phyloP scores from a whole-genome alignment of 2,113 vertebrate species.

The Nipponia nippon region DNA sequence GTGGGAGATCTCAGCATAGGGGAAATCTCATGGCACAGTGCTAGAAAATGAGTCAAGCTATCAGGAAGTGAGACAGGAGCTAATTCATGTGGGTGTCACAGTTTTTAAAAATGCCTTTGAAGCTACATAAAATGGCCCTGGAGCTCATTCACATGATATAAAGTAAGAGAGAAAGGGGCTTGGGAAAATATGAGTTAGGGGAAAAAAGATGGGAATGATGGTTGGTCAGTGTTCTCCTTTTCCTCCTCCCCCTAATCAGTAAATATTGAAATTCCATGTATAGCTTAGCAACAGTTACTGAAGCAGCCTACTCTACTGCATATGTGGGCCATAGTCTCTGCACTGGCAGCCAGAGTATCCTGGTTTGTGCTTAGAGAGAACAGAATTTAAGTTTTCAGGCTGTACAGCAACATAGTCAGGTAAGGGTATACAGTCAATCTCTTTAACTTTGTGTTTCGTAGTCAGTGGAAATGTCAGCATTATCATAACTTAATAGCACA shows the following conservation, averaged over 20 bases:
- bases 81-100: neutral
- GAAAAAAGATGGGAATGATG: neutral
- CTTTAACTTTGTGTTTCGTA: neutral
- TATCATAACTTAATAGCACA: neutral
- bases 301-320: neutral
- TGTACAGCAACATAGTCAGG: neutral
- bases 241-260: neutral
- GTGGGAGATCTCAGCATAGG: neutral
- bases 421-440: neutral
- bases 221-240: neutral
- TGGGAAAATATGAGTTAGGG: neutral
- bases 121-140: neutral
- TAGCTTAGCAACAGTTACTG: neutral
- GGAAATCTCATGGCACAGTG: neutral
- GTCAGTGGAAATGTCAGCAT: neutral
- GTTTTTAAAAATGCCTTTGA: neutral
- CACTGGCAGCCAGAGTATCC: neutral
- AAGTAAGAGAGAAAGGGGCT: neutral
- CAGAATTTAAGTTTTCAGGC: neutral
- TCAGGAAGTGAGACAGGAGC: neutral
- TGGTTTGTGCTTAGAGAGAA: neutral
- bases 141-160: neutral
- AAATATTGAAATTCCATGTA: neutral
- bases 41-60: neutral
- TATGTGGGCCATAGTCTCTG: neutral